These are phyloP conservation scores for Trachemys scripta DNA, from an alignment of 2,113 vertebrate species.

Conservation along the genomic window DNA sequence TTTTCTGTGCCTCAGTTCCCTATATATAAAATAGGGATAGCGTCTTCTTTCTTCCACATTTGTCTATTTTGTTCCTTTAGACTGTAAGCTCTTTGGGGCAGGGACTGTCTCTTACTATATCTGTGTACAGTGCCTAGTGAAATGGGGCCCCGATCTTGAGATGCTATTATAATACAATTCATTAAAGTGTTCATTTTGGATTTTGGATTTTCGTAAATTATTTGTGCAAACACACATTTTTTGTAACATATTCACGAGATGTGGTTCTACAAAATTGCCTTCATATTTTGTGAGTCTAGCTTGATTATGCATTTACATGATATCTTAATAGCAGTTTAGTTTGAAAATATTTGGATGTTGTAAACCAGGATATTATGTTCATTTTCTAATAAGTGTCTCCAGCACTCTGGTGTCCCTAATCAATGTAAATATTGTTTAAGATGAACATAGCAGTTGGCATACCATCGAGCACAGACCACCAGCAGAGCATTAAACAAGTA, in stretches of 20 bases:
- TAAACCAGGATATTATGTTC: constrained; percentile 68
- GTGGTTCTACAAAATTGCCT: neutral
- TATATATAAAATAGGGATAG: neutral
- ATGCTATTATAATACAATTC: neutral
- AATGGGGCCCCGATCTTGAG: neutral
- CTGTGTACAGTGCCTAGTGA: neutral
- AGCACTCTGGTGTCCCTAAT: constrained; percentile 74
- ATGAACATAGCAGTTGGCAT: constrained; percentile 81
- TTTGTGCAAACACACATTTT: neutral
- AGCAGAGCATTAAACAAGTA: constrained; percentile 86
- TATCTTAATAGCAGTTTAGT: neutral
- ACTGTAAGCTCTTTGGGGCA: neutral
- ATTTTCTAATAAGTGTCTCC: constrained; percentile 64
- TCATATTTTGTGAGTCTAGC: constrained; percentile 12
- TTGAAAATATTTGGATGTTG: constrained; percentile 34
- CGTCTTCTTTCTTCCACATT: neutral
- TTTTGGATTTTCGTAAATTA: neutral
- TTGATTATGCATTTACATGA: constrained; percentile 15
- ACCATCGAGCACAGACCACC: constrained; percentile 82
- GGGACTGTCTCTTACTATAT: neutral
- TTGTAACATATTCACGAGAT: neutral
- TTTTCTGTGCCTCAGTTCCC: neutral
- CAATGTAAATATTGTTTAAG: constrained; percentile 81
- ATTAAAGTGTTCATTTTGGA: neutral
- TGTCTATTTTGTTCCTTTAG: neutral